These are phyloP conservation scores for Scaptomyza hsui DNA, from an alignment of 1,140 invertebrate species.

Conservation along the genomic window DNA sequence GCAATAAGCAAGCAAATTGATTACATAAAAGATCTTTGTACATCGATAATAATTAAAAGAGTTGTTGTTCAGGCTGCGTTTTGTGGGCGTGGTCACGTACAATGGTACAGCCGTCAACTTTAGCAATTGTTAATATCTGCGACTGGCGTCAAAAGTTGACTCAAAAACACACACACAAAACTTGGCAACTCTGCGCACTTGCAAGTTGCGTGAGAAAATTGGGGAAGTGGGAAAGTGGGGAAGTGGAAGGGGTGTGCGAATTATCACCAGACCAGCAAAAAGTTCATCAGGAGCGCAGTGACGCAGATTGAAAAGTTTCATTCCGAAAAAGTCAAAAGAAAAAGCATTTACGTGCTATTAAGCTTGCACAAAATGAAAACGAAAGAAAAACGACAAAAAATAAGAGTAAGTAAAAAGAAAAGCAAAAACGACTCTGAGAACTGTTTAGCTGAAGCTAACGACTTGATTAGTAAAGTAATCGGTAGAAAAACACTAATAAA, in stretches of 20 bases:
- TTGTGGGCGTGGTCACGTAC: not conserved
- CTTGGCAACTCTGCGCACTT: not conserved
- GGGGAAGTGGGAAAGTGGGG: too few species aligned
- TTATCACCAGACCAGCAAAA: not conserved
- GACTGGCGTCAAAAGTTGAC: conserved; percentile 26
- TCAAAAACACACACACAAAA: not conserved
- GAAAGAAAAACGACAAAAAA: not conserved
- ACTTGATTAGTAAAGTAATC: not conserved
- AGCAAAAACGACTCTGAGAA: not conserved
- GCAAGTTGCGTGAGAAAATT: not conserved
- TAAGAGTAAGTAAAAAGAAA: too few species aligned
- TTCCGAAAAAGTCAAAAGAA: not conserved
- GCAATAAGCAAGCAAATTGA: conserved; percentile 29
- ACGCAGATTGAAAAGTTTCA: conserved; percentile 10
- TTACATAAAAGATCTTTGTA: not conserved
- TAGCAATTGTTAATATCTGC: conserved; percentile 2
- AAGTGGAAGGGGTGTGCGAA: not conserved
- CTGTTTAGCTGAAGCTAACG: not conserved
- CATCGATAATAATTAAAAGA: conserved; percentile 15
- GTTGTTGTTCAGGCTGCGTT: conserved; percentile 7
- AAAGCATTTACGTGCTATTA: too few species aligned
- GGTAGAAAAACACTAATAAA: too few species aligned
- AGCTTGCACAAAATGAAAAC: not conserved
- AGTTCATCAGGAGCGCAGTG: not conserved
- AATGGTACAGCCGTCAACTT: not conserved